Base-by-base conservation (phyloP, 2,113 vertebrate species). In the Baryphthengus martii region DNA sequence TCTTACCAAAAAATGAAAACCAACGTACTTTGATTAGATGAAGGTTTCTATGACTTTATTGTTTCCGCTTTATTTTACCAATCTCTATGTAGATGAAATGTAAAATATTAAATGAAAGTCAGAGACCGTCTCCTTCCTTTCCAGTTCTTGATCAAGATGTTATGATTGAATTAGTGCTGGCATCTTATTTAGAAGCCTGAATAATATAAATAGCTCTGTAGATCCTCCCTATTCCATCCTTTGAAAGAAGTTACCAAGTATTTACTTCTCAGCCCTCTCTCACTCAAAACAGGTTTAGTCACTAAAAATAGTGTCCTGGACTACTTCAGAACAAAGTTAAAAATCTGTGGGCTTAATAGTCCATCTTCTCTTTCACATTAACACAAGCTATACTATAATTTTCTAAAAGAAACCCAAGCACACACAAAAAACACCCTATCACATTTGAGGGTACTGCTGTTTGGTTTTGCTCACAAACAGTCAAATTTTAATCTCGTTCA, bases 171-270 rank as follows among this genome's bases (percentile, higher is more conserved):
- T 94, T 96, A 95, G 88, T 90, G 44, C 85, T 95, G 63, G 53
- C 29, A 93, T 83, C 65, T 97, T 96, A 91, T 77, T 95, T 52
- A 91, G 92, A 96, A 96, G 55, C 61, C 55, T 95, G 78, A 96
- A 96, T 96, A 96, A 96, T 96, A 97, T 93, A 95, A 97, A 94
- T 93, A 82, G 19, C 50, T 92, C 65, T 96, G 84, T 89, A 77
- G 15, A 76, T 44, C 19, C n/a, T 82, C 47, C 29, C n/a, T 61
- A 35, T 35, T 75, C 85, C 76, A 87, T 89, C 73, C 53, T 90
- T 85, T 21, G 29, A 49, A 91, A 95, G 35, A 74, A 95, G 75
- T 65, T 40, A 39, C 18, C 4, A 82, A 88, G 67, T 52, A 94
- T 16, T 40, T 83, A 10, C 20, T 73, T 77, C 42, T 90, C 37